Evolutionary conservation across 2,888 invertebrate genomes (phyloP).

Genomic region (Lycocerus yunnanus): DNA sequence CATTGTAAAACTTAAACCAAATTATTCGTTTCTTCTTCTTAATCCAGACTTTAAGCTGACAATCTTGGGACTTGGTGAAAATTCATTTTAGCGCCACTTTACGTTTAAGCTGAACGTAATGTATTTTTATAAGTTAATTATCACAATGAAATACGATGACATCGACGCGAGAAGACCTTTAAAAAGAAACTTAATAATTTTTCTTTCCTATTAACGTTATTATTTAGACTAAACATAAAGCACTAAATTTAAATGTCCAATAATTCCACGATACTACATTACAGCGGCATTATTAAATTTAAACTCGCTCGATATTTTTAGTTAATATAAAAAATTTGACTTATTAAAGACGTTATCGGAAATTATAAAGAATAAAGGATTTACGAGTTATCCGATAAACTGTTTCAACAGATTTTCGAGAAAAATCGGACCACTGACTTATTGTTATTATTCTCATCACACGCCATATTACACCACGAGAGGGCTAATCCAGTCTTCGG

Average conservation of each 20-base stretch:
- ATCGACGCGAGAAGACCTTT: conserved; percentile 26
- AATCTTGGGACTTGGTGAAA: conserved; percentile 24
- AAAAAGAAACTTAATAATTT: conserved; percentile 25
- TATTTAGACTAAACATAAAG: not conserved
- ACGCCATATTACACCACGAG: conserved; percentile 53
- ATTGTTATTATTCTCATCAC: conserved; percentile 57
- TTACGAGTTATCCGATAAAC: conserved; percentile 42
- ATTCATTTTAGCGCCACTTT: conserved; percentile 30
- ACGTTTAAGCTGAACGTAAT: conserved; percentile 31
- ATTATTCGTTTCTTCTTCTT: conserved; percentile 28
- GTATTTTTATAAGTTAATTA: conserved; percentile 41
- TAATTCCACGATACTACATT: not conserved
- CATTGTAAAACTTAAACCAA: conserved; percentile 28
- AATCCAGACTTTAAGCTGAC: conserved; percentile 22
- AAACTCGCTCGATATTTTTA: not conserved
- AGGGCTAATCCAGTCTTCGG: conserved; percentile 51
- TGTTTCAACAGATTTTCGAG: conserved; percentile 40
- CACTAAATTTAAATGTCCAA: not conserved
- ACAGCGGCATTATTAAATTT: not conserved
- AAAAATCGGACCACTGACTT: conserved; percentile 50
- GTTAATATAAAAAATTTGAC: not conserved
- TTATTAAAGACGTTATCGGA: conserved; percentile 11
- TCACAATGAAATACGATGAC: conserved; percentile 41
- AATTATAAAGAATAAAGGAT: conserved; percentile 32
- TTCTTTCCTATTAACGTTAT: not conserved